These are phyloP conservation scores for Colaptes auratus DNA, from an alignment of 2,113 vertebrate species.

Conservation along the genomic window DNA sequence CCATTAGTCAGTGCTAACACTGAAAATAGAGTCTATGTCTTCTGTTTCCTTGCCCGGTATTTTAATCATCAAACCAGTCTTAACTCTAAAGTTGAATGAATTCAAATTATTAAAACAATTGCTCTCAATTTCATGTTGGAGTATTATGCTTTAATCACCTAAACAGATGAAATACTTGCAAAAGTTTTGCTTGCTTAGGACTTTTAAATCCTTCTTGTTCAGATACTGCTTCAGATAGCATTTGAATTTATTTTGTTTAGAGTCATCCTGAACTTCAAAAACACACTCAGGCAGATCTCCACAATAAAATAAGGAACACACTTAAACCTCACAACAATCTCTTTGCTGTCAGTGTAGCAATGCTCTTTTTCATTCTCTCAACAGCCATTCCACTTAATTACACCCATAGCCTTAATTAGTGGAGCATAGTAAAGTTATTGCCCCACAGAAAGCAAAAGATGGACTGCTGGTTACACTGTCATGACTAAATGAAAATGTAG, in stretches of 20 bases:
- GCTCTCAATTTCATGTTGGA: background rate
- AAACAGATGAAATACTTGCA: background rate
- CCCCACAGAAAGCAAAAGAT: background rate
- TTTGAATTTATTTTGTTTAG: background rate
- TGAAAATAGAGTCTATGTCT: constrained; percentile 34
- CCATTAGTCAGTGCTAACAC: constrained; percentile 46
- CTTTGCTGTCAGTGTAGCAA: background rate
- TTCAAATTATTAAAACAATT: background rate
- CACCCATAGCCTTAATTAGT: constrained; percentile 11
- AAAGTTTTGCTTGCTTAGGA: background rate
- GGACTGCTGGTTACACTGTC: background rate
- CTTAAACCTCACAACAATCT: background rate
- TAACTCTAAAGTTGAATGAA: background rate
- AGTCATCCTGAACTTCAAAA: background rate
- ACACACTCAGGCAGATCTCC: background rate
- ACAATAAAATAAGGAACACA: background rate
- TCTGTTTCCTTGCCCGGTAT: background rate
- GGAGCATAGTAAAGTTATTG: background rate
- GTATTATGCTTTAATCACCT: background rate
- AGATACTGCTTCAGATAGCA: background rate
- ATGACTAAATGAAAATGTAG: background rate
- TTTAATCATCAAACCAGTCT: constrained; percentile 19
- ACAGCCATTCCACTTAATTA: background rate
- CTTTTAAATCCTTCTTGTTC: background rate
- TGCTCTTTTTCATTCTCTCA: background rate